Evolutionary conservation across 2,797 vertebrate genomes (phyloP).

Genomic region (Babyrousa celebensis): DNA sequence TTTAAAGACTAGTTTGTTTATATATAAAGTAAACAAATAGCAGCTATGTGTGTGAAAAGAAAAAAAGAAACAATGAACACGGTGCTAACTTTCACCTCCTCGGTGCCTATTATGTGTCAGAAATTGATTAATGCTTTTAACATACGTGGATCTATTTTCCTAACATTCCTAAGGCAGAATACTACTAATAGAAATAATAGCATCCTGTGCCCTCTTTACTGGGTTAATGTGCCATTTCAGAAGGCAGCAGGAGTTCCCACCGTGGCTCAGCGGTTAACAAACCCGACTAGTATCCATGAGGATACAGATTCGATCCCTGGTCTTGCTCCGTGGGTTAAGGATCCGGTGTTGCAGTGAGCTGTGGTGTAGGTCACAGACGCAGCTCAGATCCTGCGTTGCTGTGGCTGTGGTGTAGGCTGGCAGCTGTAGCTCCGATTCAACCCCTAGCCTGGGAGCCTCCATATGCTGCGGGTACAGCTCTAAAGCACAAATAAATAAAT

Average conservation of each 20-base stretch:
- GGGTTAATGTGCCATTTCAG: not conserved
- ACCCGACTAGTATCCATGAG: no score
- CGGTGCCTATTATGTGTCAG: not conserved
- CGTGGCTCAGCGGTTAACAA: no score
- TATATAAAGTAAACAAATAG: slow-evolving; percentile 3
- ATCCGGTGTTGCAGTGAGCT: no score
- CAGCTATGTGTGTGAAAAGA: not conserved
- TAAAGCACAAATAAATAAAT: not conserved
- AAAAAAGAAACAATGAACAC: not conserved
- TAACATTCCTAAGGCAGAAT: not conserved
- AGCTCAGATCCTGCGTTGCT: no score
- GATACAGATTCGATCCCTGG: no score
- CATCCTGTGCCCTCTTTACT: not conserved
- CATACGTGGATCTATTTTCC: not conserved
- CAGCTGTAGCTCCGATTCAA: no score
- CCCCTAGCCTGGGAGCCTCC: no score
- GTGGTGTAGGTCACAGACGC: no score
- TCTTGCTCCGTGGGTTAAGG: no score
- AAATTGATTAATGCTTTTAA: not conserved
- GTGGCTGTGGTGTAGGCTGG: no score
- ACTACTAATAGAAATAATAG: not conserved
- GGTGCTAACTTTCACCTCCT: not conserved
- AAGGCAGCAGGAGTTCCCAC: not conserved
- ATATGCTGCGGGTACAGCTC: no score
- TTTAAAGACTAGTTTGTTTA: slow-evolving; percentile 31